Conservation (phyloP, 35 echinoderm and acorn worm genomes). For the Heliocidaris erythrogramma region DNA sequence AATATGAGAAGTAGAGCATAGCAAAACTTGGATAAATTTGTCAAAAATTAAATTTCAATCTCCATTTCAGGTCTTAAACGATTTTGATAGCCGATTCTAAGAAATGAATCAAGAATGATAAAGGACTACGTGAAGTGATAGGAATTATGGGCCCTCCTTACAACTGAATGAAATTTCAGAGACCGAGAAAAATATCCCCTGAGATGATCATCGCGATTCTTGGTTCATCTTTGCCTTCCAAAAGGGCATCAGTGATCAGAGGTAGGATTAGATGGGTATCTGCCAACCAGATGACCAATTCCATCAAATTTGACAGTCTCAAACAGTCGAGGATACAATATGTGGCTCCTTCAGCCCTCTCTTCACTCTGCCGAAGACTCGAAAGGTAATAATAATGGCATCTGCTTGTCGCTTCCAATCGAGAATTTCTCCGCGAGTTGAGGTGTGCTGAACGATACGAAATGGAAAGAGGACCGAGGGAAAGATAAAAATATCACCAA, state of each 20-base stretch:
- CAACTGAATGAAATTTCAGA: background rate
- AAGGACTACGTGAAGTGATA: background rate
- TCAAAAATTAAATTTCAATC: background rate
- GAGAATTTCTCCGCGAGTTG: background rate
- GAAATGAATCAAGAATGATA: background rate
- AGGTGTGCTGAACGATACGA: conserved; percentile 6
- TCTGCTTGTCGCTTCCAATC: background rate
- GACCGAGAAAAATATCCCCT: background rate
- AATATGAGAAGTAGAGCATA: background rate
- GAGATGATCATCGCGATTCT: background rate
- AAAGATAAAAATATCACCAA: background rate
- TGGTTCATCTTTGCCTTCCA: background rate
- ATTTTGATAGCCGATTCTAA: background rate
- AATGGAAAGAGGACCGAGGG: background rate
- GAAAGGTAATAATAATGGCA: conserved; percentile 7
- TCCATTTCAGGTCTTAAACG: background rate
- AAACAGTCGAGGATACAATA: conserved; percentile 11
- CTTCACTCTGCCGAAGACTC: background rate
- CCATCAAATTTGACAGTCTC: conserved; percentile 42
- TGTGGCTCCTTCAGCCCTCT: background rate
- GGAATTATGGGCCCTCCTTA: background rate
- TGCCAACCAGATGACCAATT: conserved; percentile 21
- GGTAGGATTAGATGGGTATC: conserved; percentile 25
- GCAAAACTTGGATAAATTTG: background rate
- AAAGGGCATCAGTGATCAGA: conserved; percentile 26